Base-by-base conservation (phyloP, 2,888 invertebrate species). In the Nysson spinosus region DNA sequence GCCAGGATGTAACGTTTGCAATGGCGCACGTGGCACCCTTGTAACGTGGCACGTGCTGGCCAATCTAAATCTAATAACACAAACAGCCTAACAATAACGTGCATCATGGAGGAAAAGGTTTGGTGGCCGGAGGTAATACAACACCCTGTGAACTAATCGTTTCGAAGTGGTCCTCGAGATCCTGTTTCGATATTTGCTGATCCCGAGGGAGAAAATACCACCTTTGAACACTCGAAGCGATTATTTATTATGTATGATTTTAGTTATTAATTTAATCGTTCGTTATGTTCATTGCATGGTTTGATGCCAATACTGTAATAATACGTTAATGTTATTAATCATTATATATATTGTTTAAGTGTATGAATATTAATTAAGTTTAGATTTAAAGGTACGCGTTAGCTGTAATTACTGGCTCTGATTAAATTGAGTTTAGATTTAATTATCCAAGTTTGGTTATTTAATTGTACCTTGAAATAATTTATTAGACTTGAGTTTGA, bases 101-200 rank as follows among this genome's bases (percentile, higher is more conserved):
- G 66, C 68, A 68, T 67, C 77, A 57, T 72, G 54, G 40, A 37
- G 42, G 68, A 47, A 39, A 66, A 67, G 77, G 80, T 68, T 79
- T 62, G 75, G 61, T 56, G 71, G 73, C 62, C 67, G 56, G 67
- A 75, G 71, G 82, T 83, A 85, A 86, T 75, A 78, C 69, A 80
- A 86, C 83, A 86, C 85, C 85, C 85, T 86, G 85, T 85, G 85
- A 86, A 86, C 85, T 85, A 86, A 86, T 85, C 85, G 84, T 64
- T 77, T 60, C 73, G 78, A 83, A 85, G 84, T 85, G 84, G 83
- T 78, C 72, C 63, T 65, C 65, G 51, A 65, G 65, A 83, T 84
- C 81, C 73, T 77, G 78, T 84, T 85, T 80, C 84, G 78, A 74
- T 80, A 77, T 82, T 83, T 78, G 78, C 74, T 73, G 58, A 69